A percentile compares a stretch with the other conserved stretches of the same genome.
These are phyloP conservation scores for Neodontobutis hainanensis DNA, from an alignment of 2,113 vertebrate genomes.

Conservation along the genomic window DNA sequence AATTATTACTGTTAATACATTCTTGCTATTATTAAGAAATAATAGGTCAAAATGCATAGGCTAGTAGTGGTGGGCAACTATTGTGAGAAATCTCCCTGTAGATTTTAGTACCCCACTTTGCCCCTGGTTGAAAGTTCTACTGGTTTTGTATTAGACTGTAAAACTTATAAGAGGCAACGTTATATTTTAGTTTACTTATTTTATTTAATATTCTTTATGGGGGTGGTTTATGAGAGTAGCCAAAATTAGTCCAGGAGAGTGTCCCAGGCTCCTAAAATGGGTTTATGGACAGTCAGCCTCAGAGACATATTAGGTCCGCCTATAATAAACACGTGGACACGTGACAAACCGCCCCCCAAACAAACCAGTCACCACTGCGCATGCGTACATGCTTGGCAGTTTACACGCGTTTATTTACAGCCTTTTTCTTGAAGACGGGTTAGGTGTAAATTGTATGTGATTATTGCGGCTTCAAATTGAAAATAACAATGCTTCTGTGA, in stretches of 20 bases:
- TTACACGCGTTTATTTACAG: conserved; percentile 73
- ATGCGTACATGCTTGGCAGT: conserved; percentile 57
- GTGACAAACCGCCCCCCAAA: conserved; percentile 28
- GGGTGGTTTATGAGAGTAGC: conserved; percentile 4
- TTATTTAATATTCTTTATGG: no score
- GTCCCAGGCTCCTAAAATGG: conserved; percentile 32
- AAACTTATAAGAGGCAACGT: no score
- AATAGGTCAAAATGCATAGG: no score
- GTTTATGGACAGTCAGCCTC: not conserved
- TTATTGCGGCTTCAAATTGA: not conserved
- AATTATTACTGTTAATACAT: no score
- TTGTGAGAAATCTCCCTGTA: no score
- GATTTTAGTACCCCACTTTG: no score
- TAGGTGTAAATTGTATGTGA: not conserved
- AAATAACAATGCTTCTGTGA: not conserved
- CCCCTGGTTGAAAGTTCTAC: no score
- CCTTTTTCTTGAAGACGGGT: conserved; percentile 25
- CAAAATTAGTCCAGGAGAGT: conserved; percentile 33
- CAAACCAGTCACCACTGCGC: conserved; percentile 38
- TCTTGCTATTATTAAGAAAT: no score
- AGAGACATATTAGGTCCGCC: conserved; percentile 1
- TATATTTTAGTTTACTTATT: no score
- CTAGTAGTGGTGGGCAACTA: no score
- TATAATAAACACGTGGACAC: conserved; percentile 15
- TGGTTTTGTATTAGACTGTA: no score